These are phyloP conservation scores for Philypnodon macrostomus DNA, from an alignment of 2,797 vertebrate genomes.

Conservation along the genomic window DNA sequence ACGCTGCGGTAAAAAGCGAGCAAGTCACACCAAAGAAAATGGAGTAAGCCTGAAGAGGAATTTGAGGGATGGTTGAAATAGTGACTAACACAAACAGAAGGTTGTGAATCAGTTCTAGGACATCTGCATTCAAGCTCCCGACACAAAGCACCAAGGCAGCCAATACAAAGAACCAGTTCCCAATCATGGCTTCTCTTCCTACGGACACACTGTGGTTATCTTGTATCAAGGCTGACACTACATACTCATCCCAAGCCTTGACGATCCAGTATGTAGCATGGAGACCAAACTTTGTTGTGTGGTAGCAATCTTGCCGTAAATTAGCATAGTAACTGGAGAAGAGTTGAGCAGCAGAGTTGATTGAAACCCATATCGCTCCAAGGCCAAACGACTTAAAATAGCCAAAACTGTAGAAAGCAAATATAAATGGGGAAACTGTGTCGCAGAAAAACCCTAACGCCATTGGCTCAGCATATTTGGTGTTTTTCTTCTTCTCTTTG, in stretches of 20 bases:
- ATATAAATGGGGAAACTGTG: slow-evolving; percentile 80
- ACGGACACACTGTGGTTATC: slow-evolving; percentile 21
- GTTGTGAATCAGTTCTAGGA: slow-evolving; percentile 83
- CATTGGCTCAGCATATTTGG: slow-evolving; percentile 89
- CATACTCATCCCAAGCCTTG: slow-evolving; percentile 86
- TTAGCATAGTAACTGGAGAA: slow-evolving; percentile 85
- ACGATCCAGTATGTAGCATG: slow-evolving; percentile 85
- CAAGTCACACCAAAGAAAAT: slow-evolving; percentile 82
- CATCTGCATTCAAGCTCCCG: slow-evolving; percentile 78
- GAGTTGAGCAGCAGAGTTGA: slow-evolving; percentile 79
- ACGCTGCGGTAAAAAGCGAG: slow-evolving; percentile 73
- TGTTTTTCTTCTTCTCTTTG: slow-evolving; percentile 89
- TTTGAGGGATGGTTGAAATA: slow-evolving; percentile 79
- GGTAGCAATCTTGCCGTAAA: slow-evolving; percentile 82
- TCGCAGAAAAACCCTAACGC: slow-evolving; percentile 86
- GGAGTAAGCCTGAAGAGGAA: slow-evolving; percentile 67
- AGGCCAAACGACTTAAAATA: slow-evolving; percentile 78
- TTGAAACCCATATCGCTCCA: slow-evolving; percentile 82
- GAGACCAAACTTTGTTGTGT: slow-evolving; percentile 83
- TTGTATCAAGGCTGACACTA: slow-evolving; percentile 55
- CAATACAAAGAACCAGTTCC: slow-evolving; percentile 86
- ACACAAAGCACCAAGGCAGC: slow-evolving; percentile 75
- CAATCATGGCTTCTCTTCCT: slow-evolving; percentile 77
- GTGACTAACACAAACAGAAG: slow-evolving; percentile 79
- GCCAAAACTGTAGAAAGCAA: slow-evolving; percentile 85